Evolutionary conservation across 2,113 vertebrate species (phyloP).

Genomic region (Catharus minimus): DNA sequence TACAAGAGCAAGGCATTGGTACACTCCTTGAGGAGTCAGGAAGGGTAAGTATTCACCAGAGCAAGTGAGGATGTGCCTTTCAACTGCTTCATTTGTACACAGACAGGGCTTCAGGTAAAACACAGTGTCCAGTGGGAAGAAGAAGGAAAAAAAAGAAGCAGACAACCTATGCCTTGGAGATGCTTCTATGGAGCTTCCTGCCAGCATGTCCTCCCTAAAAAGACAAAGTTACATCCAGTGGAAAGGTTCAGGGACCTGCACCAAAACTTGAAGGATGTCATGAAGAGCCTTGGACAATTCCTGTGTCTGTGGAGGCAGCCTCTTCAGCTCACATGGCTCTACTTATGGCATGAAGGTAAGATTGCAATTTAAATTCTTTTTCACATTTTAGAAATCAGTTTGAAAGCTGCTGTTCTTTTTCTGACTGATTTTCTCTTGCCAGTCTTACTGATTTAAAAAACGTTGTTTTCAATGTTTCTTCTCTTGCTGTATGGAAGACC

Average conservation of each 20-base stretch:
- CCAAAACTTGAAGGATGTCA: fast-evolving
- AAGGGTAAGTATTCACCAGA: neutral
- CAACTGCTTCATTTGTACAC: neutral
- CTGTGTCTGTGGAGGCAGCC: neutral
- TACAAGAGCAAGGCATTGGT: neutral
- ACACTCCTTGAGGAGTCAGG: neutral
- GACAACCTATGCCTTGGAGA: neutral
- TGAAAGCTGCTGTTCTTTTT: neutral
- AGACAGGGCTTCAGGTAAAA: neutral
- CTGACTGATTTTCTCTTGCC: neutral
- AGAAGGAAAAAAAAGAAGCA: neutral
- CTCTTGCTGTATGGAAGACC: neutral
- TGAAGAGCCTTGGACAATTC: neutral
- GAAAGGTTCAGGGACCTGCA: neutral
- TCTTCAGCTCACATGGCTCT: neutral
- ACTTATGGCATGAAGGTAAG: conserved; percentile 14
- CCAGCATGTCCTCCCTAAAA: neutral
- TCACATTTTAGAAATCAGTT: neutral
- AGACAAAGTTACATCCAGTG: neutral
- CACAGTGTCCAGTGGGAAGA: fast-evolving
- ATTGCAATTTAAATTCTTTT: neutral
- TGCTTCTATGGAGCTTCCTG: neutral
- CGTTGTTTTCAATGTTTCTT: neutral
- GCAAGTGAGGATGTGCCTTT: neutral
- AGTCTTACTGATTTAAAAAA: neutral